Conservation (phyloP, 2,888 invertebrate species). For the Limnephilus auricula region DNA sequence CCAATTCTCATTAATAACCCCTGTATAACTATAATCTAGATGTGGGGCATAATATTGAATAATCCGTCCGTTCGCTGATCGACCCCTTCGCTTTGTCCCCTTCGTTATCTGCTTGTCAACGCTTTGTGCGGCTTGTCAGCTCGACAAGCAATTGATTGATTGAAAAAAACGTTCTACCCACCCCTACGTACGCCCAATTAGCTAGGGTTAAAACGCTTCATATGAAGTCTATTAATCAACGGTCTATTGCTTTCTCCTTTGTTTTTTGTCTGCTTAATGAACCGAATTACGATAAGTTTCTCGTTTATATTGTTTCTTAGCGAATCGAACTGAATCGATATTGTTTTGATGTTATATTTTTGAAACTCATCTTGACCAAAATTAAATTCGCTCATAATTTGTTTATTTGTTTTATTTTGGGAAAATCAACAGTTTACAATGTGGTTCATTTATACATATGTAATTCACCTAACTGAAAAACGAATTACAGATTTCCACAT, state of each 20-base stretch:
- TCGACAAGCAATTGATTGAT: constrained; percentile 10
- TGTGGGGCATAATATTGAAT: background rate
- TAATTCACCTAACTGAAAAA: no score
- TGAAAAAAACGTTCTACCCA: background rate
- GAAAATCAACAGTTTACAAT: no score
- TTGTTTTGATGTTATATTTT: no score
- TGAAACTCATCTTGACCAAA: no score
- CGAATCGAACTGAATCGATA: background rate
- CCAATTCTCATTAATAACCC: background rate
- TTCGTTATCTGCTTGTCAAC: constrained; percentile 22
- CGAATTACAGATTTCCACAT: no score
- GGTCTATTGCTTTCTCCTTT: background rate
- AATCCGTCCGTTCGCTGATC: background rate
- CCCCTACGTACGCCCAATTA: background rate
- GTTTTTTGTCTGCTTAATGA: background rate
- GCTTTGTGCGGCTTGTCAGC: constrained; percentile 21
- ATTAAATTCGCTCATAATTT: no score
- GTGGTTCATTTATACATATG: no score
- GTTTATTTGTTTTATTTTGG: no score
- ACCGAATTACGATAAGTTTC: background rate
- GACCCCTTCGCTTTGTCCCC: background rate
- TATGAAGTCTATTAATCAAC: constrained; percentile 8
- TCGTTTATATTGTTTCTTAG: background rate
- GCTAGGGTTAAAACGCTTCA: background rate
- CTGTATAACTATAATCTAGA: background rate